Evolutionary conservation across 1,140 invertebrate genomes (phyloP).

Genomic region (Monomorium pharaonis): DNA sequence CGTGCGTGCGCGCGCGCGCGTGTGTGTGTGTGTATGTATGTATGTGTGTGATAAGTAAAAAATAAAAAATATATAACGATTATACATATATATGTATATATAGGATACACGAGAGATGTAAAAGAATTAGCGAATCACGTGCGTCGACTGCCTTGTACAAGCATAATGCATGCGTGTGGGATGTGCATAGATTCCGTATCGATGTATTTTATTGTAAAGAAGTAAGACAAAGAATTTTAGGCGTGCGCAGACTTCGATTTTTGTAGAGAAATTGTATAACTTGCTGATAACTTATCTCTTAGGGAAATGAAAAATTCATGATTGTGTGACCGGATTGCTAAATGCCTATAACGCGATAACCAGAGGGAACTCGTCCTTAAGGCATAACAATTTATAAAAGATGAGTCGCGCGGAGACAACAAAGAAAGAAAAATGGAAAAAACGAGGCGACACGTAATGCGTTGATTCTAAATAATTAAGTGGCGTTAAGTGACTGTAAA

Average conservation of each 20-base stretch:
- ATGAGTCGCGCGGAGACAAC: background rate
- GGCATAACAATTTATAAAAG: background rate
- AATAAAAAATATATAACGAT: slow-evolving; percentile 28
- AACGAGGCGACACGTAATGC: slow-evolving; percentile 44
- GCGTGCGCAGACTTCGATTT: slow-evolving; percentile 75
- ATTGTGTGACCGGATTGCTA: slow-evolving; percentile 51
- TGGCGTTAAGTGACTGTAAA: slow-evolving; percentile 78
- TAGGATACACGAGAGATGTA: slow-evolving; percentile 32
- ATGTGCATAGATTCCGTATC: slow-evolving; percentile 70
- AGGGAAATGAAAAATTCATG: slow-evolving; percentile 56
- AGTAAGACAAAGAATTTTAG: slow-evolving; percentile 51
- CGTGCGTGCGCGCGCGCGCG: slow-evolving; percentile 12
- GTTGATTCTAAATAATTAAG: slow-evolving; percentile 80
- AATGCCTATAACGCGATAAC: slow-evolving; percentile 41
- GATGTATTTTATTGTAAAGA: slow-evolving; percentile 84
- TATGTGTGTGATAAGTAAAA: background rate
- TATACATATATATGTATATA: background rate
- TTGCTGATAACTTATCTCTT: slow-evolving; percentile 67
- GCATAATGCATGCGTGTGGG: slow-evolving; percentile 49
- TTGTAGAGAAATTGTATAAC: slow-evolving; percentile 77
- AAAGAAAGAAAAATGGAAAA: slow-evolving; percentile 38
- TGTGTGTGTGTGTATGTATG: background rate
- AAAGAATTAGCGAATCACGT: slow-evolving; percentile 40
- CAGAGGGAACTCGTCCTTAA: slow-evolving; percentile 22
- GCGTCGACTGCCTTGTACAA: slow-evolving; percentile 43